phyloP scores from a whole-genome alignment of 2,888 invertebrate genomes.

The Nephrotoma appendiculata region DNA sequence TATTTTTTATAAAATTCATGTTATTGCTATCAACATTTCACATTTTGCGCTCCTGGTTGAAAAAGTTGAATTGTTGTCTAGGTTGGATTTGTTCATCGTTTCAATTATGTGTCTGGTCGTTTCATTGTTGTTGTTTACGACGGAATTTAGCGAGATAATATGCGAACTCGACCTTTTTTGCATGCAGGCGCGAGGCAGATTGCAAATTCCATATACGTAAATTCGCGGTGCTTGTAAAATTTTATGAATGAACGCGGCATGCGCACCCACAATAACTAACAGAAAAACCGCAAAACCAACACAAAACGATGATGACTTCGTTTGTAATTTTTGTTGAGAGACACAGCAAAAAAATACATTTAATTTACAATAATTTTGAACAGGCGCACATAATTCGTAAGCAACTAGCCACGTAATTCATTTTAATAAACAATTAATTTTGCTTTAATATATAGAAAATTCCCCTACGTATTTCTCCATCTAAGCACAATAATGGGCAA shows the following conservation, averaged over 20 bases:
- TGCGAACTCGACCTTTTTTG: not conserved
- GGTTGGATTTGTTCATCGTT: not conserved
- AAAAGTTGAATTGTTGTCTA: not conserved
- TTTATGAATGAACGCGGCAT: not conserved
- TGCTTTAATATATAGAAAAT: not conserved
- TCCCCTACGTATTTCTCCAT: not conserved
- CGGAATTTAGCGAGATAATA: not conserved
- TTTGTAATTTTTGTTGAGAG: not conserved
- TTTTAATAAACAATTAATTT: not conserved
- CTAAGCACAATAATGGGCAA: not conserved
- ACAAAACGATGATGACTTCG: no score
- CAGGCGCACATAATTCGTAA: not conserved
- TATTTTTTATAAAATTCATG: not conserved
- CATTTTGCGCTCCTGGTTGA: not conserved
- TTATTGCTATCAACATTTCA: not conserved
- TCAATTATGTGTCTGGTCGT: not conserved
- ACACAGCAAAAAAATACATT: not conserved
- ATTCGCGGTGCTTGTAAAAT: not conserved
- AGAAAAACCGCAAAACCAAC: no score
- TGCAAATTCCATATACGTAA: not conserved
- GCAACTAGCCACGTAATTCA: not conserved
- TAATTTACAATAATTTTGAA: not conserved
- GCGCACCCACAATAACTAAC: not conserved
- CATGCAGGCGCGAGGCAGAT: not conserved
- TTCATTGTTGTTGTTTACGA: not conserved